These are phyloP conservation scores for Podocnemis expansa DNA, from an alignment of 2,113 vertebrate species.

Conservation along the genomic window DNA sequence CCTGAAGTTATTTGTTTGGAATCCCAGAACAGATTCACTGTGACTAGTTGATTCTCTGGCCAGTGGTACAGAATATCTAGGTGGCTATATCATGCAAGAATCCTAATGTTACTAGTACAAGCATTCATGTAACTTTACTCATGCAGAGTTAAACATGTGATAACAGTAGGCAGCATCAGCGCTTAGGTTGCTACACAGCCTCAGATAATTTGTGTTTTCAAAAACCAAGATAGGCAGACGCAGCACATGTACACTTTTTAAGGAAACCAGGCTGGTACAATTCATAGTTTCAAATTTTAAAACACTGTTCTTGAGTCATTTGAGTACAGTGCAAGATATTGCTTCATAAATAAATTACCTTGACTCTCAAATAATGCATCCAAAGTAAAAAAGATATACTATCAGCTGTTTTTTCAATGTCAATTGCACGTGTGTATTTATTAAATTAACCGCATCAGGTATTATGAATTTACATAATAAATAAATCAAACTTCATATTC, in stretches of 20 bases:
- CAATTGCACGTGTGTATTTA: no score
- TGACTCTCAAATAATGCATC: neutral
- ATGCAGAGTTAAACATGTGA: accelerated
- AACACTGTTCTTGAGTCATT: neutral
- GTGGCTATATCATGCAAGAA: neutral
- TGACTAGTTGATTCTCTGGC: neutral
- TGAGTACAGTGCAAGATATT: neutral
- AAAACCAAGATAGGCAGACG: neutral
- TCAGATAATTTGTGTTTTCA: neutral
- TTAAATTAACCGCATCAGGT: neutral
- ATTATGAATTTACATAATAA: neutral
- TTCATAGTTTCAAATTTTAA: neutral
- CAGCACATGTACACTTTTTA: neutral
- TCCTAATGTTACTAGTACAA: neutral
- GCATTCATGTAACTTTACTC: accelerated
- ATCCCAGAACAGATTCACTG: neutral
- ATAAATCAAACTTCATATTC: neutral
- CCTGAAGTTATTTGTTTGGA: neutral
- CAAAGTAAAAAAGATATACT: neutral
- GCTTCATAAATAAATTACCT: neutral
- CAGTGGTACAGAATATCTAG: neutral
- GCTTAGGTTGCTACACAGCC: neutral
- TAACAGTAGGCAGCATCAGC: neutral
- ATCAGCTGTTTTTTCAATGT: neutral
- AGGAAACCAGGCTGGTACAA: neutral